These are phyloP conservation scores for Anser cygnoides DNA, from an alignment of 2,113 vertebrate genomes.

Conservation along the genomic window DNA sequence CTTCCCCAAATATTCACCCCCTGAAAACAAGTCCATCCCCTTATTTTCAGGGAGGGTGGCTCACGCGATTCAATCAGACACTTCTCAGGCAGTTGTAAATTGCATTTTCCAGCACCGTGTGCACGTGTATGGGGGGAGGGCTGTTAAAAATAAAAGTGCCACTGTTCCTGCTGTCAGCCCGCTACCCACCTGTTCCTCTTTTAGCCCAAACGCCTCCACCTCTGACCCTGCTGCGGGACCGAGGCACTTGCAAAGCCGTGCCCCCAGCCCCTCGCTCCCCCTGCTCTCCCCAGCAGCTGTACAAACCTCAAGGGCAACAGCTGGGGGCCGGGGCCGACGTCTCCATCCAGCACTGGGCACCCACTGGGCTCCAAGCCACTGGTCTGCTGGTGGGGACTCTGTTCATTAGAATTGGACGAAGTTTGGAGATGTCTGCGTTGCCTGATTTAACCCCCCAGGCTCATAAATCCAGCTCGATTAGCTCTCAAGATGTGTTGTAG, in stretches of 20 bases:
- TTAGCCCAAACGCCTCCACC: slow-evolving; percentile 58
- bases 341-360: neutral
- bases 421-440: neutral
- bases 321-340: slow-evolving; percentile 28
- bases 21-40: neutral
- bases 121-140: neutral
- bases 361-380: neutral
- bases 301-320: slow-evolving; percentile 74
- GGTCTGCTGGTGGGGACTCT: fast-evolving
- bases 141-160: slow-evolving; percentile 45
- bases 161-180: slow-evolving; percentile 34
- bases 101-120: neutral
- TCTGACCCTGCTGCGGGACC: slow-evolving; percentile 36
- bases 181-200: slow-evolving; percentile 70
- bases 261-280: neutral
- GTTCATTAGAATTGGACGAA: neutral
- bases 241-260: neutral
- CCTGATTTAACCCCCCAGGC: neutral
- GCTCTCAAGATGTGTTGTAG: fast-evolving
- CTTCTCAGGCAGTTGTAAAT: neutral
- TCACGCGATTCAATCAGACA: neutral
- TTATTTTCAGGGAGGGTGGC: neutral
- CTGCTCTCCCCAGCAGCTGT: slow-evolving; percentile 67
- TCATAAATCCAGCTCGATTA: neutral
- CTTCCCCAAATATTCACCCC: neutral